These are phyloP conservation scores for Zhengitettix transpicula DNA, from an alignment of 2,888 invertebrate species.

Conservation along the genomic window DNA sequence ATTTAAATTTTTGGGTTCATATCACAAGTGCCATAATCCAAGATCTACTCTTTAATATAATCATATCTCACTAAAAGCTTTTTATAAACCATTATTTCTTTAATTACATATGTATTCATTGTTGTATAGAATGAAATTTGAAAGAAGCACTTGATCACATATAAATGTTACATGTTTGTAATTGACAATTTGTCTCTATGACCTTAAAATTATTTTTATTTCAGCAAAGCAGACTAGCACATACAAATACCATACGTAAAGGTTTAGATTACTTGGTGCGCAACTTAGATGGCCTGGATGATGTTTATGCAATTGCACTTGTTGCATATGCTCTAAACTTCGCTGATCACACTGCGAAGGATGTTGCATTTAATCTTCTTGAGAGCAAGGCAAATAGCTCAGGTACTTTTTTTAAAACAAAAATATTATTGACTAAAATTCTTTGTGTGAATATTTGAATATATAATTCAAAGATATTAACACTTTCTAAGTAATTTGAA, in stretches of 20 bases:
- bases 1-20: no score
- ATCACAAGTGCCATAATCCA: no score
- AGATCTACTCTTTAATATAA: not conserved
- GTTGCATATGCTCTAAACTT: constrained; percentile 59
- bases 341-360: constrained; percentile 52
- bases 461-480: not conserved
- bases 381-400: constrained; percentile 32
- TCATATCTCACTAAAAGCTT: no score
- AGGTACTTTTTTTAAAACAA: constrained; percentile 18
- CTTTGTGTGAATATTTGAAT: not conserved
- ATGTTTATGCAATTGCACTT: constrained; percentile 61
- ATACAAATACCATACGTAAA: constrained; percentile 52
- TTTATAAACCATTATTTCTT: no score
- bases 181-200: no score
- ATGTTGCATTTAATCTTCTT: constrained; percentile 42
- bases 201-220: no score
- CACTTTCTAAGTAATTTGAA: no score
- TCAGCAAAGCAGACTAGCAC: constrained; percentile 24
- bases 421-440: not conserved
- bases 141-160: not conserved
- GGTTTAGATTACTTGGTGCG: constrained; percentile 58
- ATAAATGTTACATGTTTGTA: no score
- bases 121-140: not conserved
- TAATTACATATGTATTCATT: not conserved
- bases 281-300: constrained; percentile 42